These are phyloP conservation scores for Habropoda laboriosa DNA, from an alignment of 1,140 invertebrate species.

Conservation along the genomic window DNA sequence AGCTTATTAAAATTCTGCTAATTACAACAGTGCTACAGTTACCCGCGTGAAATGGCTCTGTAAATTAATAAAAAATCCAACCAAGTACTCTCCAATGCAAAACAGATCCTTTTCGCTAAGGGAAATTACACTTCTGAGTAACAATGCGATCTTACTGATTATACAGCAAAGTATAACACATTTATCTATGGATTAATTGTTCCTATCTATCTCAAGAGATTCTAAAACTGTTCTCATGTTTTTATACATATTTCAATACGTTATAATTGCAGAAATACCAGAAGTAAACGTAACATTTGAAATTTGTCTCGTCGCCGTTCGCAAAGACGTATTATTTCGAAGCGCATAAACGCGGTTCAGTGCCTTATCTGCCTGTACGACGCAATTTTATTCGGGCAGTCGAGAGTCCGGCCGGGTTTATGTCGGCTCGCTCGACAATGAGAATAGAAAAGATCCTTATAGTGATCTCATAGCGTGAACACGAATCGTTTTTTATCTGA, in stretches of 20 bases:
- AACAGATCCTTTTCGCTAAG: background rate
- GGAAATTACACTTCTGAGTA: background rate
- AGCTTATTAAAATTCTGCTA: constrained; percentile 18
- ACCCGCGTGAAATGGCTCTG: background rate
- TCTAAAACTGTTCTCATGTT: no score
- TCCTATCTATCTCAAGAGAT: no score
- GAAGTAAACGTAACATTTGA: no score
- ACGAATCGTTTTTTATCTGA: constrained; percentile 22
- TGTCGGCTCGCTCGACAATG: no score
- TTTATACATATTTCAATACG: no score
- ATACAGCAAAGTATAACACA: no score
- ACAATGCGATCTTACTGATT: no score
- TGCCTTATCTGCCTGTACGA: background rate
- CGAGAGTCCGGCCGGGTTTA: background rate
- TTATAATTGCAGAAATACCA: no score
- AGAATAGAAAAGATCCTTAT: background rate
- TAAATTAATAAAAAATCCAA: background rate
- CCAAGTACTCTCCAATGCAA: background rate
- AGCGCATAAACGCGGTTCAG: background rate
- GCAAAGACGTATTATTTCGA: background rate
- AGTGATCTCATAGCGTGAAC: background rate
- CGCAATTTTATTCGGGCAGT: background rate
- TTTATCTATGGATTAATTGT: no score
- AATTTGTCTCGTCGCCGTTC: background rate
- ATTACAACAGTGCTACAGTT: background rate